These are phyloP conservation scores for Festucalex cinctus DNA, from an alignment of 2,113 vertebrate species.

Conservation along the genomic window DNA sequence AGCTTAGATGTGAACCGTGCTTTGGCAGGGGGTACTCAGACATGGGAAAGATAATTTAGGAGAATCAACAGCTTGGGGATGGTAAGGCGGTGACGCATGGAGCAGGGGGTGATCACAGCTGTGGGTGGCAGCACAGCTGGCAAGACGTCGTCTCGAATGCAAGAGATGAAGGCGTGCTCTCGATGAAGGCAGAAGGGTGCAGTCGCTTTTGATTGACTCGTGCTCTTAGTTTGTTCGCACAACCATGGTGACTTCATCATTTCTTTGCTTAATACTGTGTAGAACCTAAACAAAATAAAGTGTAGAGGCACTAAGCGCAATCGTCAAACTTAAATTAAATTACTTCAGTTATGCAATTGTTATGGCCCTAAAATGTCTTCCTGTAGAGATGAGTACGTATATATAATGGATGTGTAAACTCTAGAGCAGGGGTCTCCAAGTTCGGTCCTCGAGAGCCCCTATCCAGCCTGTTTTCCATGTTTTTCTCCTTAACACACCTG, in stretches of 20 bases:
- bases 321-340: not conserved
- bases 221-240: slow-evolving; percentile 4
- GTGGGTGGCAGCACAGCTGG: slow-evolving; percentile 38
- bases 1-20: slow-evolving; percentile 27
- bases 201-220: slow-evolving; percentile 40
- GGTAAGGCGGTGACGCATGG: slow-evolving; percentile 19
- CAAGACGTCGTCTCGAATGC: slow-evolving; percentile 25
- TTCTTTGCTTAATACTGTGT: not conserved
- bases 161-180: slow-evolving; percentile 23
- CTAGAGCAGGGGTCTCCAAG: too few relatives aligned
- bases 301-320: not conserved
- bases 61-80: slow-evolving; percentile 56
- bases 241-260: not conserved
- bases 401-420: too few relatives aligned
- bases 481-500: too few relatives aligned
- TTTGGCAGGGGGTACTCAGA: slow-evolving; percentile 14
- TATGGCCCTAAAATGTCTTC: too few relatives aligned
- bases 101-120: slow-evolving; percentile 36
- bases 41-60: slow-evolving; percentile 40
- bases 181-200: slow-evolving; percentile 30
- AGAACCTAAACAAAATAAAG: not conserved
- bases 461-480: too few relatives aligned
- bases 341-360: not conserved
- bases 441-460: too few relatives aligned
- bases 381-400: too few relatives aligned